Percentiles rank a stretch among this genome's conserved stretches.
These are phyloP conservation scores for Aphaenogaster floridana DNA, from an alignment of 1,140 invertebrate species.

Conservation along the genomic window DNA sequence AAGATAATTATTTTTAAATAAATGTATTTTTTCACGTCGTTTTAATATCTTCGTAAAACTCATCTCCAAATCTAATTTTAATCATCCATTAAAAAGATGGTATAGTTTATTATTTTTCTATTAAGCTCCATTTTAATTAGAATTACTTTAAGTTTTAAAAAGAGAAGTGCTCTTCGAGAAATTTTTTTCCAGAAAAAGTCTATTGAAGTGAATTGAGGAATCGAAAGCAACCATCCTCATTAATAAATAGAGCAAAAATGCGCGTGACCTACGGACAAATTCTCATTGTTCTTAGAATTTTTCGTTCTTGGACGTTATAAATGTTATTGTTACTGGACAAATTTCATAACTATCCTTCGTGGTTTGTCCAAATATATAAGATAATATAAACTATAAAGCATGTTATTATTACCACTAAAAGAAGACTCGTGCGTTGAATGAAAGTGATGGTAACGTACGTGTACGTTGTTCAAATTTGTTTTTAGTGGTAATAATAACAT, in stretches of 20 bases:
- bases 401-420: no score
- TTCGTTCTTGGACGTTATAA: no score
- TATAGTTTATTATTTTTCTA: neutral
- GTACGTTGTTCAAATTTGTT: no score
- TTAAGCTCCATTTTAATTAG: neutral
- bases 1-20: neutral
- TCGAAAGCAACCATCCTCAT: neutral
- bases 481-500: no score
- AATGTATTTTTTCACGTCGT: neutral
- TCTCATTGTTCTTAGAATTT: no score
- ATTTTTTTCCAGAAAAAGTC: neutral
- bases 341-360: no score
- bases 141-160: neutral
- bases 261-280: no score
- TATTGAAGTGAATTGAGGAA: neutral
- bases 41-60: neutral
- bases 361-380: no score
- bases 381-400: no score
- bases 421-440: no score
- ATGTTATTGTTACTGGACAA: no score
- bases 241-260: neutral
- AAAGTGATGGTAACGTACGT: no score
- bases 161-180: neutral
- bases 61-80: neutral
- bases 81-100: neutral